phyloP scores from a whole-genome alignment of 2,888 invertebrate genomes.

The Heliconius aoede region DNA sequence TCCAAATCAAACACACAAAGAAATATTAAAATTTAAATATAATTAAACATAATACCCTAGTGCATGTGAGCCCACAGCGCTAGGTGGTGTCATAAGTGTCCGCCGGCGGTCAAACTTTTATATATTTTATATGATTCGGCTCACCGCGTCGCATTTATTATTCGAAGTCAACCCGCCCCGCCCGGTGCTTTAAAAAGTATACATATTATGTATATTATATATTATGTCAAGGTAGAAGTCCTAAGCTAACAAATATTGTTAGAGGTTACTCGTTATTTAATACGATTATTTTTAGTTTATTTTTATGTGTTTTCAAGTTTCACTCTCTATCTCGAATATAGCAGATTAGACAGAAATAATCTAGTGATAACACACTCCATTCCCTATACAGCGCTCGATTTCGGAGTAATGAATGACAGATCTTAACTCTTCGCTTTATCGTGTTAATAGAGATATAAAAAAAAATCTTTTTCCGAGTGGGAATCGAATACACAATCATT shows the following conservation, averaged over 20 bases:
- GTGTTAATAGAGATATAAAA: not conserved
- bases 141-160: conserved; percentile 73
- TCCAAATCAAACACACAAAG: not conserved
- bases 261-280: not conserved
- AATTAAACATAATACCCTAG: no score
- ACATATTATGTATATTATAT: not conserved
- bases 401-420: not conserved
- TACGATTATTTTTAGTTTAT: no score
- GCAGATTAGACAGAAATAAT: not conserved
- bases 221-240: conserved; percentile 39
- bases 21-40: conserved; percentile 15
- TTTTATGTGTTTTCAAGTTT: not conserved
- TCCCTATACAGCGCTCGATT: no score
- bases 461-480: not conserved
- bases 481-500: no score
- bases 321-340: not conserved
- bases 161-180: conserved; percentile 50
- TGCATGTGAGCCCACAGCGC: conserved; percentile 55
- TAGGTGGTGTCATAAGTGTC: conserved; percentile 71
- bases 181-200: conserved; percentile 48
- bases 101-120: conserved; percentile 77
- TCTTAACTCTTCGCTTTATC: not conserved
- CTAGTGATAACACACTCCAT: not conserved
- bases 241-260: conserved; percentile 38
- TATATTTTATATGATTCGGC: conserved; percentile 77